Conservation (phyloP, 2,888 invertebrate genomes). For the Linnaemya tessellans region DNA sequence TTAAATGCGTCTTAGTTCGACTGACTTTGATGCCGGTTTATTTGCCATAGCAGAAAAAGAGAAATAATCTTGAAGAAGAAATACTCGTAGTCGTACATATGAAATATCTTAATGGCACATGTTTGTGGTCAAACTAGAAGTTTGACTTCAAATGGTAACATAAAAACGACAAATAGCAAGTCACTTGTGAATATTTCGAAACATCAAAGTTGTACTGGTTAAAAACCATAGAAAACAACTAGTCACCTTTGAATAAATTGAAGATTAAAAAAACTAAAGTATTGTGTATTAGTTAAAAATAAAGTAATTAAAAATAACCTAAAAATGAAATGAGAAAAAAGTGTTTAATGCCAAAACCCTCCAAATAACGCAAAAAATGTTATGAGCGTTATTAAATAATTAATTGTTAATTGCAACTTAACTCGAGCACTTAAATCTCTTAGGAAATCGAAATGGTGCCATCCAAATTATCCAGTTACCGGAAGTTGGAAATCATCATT, state of each 20-base stretch:
- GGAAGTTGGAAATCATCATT: slow-evolving; percentile 67
- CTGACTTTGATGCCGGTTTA: slow-evolving; percentile 30
- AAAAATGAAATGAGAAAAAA: not conserved
- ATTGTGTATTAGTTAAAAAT: not conserved
- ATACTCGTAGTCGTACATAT: too few species aligned
- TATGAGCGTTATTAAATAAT: not conserved
- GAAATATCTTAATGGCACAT: not conserved
- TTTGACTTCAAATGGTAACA: not conserved
- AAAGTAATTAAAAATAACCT: not conserved
- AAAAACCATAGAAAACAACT: not conserved
- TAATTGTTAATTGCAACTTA: slow-evolving; percentile 3
- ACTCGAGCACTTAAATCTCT: not conserved
- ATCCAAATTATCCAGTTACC: slow-evolving; percentile 6
- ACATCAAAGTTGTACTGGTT: not conserved
- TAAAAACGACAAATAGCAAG: not conserved
- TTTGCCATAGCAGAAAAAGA: not conserved
- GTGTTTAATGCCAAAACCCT: not conserved
- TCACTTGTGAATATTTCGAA: slow-evolving; percentile 2
- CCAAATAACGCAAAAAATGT: not conserved
- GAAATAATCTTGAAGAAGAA: not conserved
- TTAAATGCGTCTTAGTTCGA: slow-evolving; percentile 10
- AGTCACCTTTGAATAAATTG: slow-evolving; percentile 1
- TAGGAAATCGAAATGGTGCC: not conserved
- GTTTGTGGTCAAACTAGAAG: slow-evolving; percentile 14
- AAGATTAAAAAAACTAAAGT: not conserved